phyloP scores from a whole-genome alignment of 2,888 invertebrate species.

The Drosophila kuntzei region DNA sequence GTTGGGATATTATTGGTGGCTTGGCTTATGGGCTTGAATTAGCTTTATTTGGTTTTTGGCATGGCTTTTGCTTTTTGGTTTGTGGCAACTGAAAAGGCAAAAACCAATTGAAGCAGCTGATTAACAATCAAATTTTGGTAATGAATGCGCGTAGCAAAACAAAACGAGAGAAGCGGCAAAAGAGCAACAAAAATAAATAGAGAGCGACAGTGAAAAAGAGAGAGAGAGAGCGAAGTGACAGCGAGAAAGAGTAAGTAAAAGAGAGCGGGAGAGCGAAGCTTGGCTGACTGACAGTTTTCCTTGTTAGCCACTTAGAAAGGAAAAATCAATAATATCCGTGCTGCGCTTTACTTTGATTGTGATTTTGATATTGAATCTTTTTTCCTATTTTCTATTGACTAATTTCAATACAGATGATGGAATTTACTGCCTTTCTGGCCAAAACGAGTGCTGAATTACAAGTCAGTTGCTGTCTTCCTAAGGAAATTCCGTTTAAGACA shows the following conservation, averaged over 20 bases:
- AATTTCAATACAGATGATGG: neutral
- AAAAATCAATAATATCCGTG: slow-evolving; percentile 72
- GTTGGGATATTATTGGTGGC: slow-evolving; percentile 18
- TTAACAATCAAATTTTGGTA: slow-evolving; percentile 31
- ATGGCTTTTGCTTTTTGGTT: slow-evolving; percentile 15
- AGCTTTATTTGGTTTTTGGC: slow-evolving; percentile 28
- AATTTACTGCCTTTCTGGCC: too few relatives aligned
- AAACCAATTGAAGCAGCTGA: slow-evolving; percentile 29
- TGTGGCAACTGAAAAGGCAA: slow-evolving; percentile 45
- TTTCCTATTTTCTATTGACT: neutral
- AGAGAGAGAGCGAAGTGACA: slow-evolving; percentile 3
- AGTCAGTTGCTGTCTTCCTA: neutral
- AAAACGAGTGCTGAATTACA: neutral
- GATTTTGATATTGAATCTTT: neutral
- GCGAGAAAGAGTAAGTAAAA: slow-evolving; percentile 5
- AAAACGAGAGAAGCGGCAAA: slow-evolving; percentile 45
- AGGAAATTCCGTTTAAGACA: neutral
- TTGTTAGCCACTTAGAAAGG: slow-evolving; percentile 62
- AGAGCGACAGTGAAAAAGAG: slow-evolving; percentile 14
- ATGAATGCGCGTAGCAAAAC: slow-evolving; percentile 66
- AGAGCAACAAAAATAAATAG: slow-evolving; percentile 16
- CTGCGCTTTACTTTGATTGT: slow-evolving; percentile 28
- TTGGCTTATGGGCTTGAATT: slow-evolving; percentile 26
- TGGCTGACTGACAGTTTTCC: slow-evolving; percentile 48
- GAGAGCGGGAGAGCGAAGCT: slow-evolving; percentile 13